phyloP scores from a whole-genome alignment of 2,888 invertebrate genomes.

The Allacma fusca region DNA sequence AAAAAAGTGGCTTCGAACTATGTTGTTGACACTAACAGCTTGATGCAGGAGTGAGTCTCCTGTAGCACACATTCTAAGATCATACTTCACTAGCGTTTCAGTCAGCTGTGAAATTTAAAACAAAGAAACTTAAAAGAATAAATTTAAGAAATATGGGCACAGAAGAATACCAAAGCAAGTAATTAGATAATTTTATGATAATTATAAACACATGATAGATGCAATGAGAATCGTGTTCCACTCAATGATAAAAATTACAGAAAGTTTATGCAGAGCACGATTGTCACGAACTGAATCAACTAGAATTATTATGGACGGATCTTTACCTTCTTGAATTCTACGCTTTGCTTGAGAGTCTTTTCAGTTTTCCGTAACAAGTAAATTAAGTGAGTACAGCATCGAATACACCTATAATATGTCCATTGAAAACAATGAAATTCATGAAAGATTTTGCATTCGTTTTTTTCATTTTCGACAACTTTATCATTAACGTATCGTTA shows the following conservation, averaged over 20 bases:
- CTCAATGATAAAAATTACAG: too few relatives aligned
- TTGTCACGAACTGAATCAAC: too few relatives aligned
- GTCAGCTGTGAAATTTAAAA: conserved; percentile 48
- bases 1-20: conserved; percentile 79
- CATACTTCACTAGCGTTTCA: conserved; percentile 68
- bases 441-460: too few relatives aligned
- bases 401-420: conserved; percentile 66
- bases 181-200: too few relatives aligned
- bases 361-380: conserved; percentile 74
- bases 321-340: conserved; percentile 60
- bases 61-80: conserved; percentile 72
- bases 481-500: too few relatives aligned
- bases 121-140: conserved; percentile 25
- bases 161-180: not conserved
- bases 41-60: conserved; percentile 87
- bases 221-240: too few relatives aligned
- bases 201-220: too few relatives aligned
- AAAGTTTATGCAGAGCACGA: too few relatives aligned
- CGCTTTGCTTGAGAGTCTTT: conserved; percentile 53
- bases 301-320: too few relatives aligned
- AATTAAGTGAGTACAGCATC: conserved; percentile 80
- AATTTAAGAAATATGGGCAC: too few relatives aligned
- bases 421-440: not conserved
- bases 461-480: too few relatives aligned
- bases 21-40: conserved; percentile 79